phyloP scores from a whole-genome alignment of 2,113 vertebrate genomes.

The Hylia prasina region DNA sequence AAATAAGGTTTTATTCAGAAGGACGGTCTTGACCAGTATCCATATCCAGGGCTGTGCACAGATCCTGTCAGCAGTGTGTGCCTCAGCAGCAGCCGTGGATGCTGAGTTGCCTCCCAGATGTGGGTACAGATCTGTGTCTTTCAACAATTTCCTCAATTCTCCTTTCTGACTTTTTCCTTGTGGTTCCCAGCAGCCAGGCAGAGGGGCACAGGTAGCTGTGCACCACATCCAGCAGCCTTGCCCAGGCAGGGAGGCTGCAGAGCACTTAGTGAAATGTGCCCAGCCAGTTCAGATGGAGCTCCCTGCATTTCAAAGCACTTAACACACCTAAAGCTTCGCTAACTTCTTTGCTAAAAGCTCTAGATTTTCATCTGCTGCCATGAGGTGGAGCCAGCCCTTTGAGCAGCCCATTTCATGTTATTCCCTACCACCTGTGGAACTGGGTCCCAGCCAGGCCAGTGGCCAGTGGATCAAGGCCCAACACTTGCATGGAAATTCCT shows the following conservation, averaged over 20 bases:
- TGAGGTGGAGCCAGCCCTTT: neutral
- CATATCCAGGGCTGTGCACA: neutral
- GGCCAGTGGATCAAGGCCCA: neutral
- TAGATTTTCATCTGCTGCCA: neutral
- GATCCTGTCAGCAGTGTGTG: neutral
- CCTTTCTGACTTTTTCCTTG: neutral
- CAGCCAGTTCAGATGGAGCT: no score
- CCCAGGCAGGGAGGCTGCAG: neutral
- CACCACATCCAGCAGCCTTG: fast-evolving
- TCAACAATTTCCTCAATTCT: neutral
- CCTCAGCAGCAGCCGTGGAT: neutral
- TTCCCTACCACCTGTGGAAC: neutral
- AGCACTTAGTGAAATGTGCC: neutral
- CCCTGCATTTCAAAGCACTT: neutral
- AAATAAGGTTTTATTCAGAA: neutral
- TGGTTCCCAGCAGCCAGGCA: neutral
- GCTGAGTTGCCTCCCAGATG: neutral
- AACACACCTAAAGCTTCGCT: neutral
- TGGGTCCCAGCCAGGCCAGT: neutral
- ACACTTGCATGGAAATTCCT: neutral
- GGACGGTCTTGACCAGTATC: fast-evolving
- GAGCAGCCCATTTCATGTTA: neutral
- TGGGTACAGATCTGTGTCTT: neutral
- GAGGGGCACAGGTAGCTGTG: neutral
- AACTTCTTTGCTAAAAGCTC: neutral